Conservation (phyloP, 1,140 invertebrate species). For the Trichoplusia ni region DNA sequence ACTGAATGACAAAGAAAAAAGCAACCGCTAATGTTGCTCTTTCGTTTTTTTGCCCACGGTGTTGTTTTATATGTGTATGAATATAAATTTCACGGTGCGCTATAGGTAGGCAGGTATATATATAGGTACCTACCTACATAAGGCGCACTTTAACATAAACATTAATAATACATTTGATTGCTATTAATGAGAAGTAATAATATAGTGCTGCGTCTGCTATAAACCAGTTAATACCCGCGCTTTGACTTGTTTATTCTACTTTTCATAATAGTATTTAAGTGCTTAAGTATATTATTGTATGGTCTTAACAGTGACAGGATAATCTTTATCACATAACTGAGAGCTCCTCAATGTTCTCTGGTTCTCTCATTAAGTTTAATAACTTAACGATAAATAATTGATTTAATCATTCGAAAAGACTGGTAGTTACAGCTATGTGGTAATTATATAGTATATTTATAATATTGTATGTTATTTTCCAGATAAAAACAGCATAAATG, state of each 20-base stretch:
- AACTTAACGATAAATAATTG: constrained; percentile 10
- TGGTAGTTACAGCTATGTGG: too few species aligned
- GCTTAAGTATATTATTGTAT: constrained; percentile 1
- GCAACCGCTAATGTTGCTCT: constrained; percentile 64
- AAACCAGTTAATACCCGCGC: background rate
- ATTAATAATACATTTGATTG: constrained; percentile 2
- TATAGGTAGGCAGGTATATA: too few species aligned
- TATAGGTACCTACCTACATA: too few species aligned
- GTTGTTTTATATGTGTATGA: constrained; percentile 13
- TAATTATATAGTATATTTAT: too few species aligned
- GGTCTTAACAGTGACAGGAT: background rate
- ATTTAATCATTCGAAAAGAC: background rate
- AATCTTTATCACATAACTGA: background rate
- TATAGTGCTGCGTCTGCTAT: background rate
- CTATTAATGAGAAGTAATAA: background rate
- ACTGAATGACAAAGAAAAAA: constrained; percentile 69
- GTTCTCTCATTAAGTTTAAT: constrained; percentile 11
- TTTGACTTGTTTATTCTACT: background rate
- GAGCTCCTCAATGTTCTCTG: background rate
- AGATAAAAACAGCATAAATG: too few species aligned
- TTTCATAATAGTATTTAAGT: constrained; percentile 2
- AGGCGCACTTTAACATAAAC: constrained; percentile 2
- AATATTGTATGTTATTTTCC: too few species aligned
- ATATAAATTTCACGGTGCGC: background rate
- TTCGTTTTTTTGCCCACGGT: constrained; percentile 56